Evolutionary conservation across 64 coral and sea anemone genomes (phyloP).

Genomic region (Montipora foliosa): DNA sequence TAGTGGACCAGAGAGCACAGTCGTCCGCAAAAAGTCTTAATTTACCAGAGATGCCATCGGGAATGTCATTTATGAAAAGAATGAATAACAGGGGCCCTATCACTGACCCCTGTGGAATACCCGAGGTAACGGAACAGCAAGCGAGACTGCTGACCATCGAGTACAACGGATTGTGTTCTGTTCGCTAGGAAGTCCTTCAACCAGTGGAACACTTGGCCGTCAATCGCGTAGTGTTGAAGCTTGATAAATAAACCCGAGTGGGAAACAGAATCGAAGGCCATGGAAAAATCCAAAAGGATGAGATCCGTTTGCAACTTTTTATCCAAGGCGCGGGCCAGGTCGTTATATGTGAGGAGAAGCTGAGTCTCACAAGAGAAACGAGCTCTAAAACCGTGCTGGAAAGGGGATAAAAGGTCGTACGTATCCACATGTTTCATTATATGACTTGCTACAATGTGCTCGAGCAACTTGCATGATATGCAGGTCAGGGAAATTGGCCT

Average conservation of each 20-base stretch:
- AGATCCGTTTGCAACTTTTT: background rate
- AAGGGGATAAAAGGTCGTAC: constrained; percentile 5
- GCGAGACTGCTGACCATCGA: constrained; percentile 38
- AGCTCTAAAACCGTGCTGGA: constrained; percentile 35
- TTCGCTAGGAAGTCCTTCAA: constrained; percentile 49
- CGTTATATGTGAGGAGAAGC: constrained; percentile 8
- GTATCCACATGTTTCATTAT: background rate
- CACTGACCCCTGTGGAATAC: constrained; percentile 32
- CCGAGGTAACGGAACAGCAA: constrained; percentile 14
- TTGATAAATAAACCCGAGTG: background rate
- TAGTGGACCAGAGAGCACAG: too few relatives aligned
- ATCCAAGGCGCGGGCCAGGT: constrained; percentile 26
- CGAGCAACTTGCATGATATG: constrained; percentile 13
- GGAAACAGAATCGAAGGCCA: background rate
- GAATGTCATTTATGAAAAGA: too few relatives aligned
- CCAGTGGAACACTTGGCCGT: constrained; percentile 52
- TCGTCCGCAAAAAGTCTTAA: too few relatives aligned
- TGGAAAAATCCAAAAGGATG: constrained; percentile 31
- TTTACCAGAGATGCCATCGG: too few relatives aligned
- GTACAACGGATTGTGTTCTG: constrained; percentile 43
- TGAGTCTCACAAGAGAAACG: constrained; percentile 13
- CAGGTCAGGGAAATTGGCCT: constrained; percentile 26
- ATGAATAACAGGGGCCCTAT: too few relatives aligned
- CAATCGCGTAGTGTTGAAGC: constrained; percentile 36
- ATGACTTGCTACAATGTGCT: background rate